Percentiles rank a stretch among this genome's conserved stretches.
phyloP scores from a whole-genome alignment of 2,797 vertebrate genomes.

The Otus scops region DNA sequence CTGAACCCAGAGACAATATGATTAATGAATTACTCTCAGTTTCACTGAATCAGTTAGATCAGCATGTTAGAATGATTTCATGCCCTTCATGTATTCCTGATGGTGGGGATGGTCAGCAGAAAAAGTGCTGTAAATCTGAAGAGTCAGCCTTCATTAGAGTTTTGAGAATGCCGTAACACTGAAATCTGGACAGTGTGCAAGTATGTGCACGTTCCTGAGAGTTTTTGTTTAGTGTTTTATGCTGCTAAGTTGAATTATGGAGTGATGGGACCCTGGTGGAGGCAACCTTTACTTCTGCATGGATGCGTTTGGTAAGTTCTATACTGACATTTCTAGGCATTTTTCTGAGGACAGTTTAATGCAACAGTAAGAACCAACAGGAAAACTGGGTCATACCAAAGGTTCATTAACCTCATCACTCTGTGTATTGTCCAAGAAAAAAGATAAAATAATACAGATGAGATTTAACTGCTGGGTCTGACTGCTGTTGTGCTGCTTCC shows the following conservation, averaged over 20 bases:
- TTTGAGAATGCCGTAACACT: background rate
- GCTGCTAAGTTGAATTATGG: background rate
- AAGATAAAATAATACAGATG: background rate
- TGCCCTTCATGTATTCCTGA: background rate
- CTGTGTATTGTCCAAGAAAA: background rate
- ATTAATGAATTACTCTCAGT: background rate
- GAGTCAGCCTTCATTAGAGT: background rate
- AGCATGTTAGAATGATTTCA: slow-evolving; percentile 8
- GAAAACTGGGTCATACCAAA: background rate
- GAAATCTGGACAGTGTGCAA: background rate
- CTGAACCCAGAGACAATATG: background rate
- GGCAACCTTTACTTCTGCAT: background rate
- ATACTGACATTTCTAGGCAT: background rate
- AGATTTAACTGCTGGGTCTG: background rate
- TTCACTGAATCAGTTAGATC: background rate
- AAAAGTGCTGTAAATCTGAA: background rate
- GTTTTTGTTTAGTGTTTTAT: background rate
- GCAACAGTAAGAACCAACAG: background rate
- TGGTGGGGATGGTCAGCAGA: background rate
- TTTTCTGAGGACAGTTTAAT: background rate
- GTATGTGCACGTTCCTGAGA: background rate
- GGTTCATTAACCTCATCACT: background rate
- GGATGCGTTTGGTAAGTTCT: background rate
- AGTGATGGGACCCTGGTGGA: background rate
- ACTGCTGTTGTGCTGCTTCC: background rate